These are phyloP conservation scores for Vireo altiloquus DNA, from an alignment of 2,113 vertebrate species.

Conservation along the genomic window DNA sequence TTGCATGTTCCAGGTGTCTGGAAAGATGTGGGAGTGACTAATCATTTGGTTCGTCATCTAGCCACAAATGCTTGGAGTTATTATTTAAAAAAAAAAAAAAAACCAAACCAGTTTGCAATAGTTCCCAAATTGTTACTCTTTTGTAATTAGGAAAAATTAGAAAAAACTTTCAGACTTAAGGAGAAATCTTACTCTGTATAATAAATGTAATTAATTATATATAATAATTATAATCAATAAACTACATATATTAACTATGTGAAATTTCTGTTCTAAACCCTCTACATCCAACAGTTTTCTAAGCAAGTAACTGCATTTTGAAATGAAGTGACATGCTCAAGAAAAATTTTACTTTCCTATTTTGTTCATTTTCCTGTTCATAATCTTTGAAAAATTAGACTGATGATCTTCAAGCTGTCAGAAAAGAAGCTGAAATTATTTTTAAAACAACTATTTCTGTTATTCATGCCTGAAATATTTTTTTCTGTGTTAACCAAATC, in stretches of 20 bases:
- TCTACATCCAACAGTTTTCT: neutral
- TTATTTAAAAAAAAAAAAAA: neutral
- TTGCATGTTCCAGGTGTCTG: neutral
- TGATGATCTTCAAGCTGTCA: neutral
- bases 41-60: neutral
- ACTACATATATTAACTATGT: neutral
- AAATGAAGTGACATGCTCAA: neutral
- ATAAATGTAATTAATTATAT: neutral
- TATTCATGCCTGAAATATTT: neutral
- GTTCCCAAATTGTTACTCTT: neutral
- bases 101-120: neutral
- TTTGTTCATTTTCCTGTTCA: neutral
- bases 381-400: neutral
- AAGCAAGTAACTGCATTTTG: neutral
- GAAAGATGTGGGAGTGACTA: neutral
- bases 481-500: neutral
- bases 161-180: neutral
- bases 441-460: neutral
- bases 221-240: neutral
- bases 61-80: neutral
- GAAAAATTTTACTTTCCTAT: neutral
- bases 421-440: neutral
- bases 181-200: neutral
- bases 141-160: neutral
- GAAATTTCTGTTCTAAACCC: rapidly evolving